phyloP scores from a whole-genome alignment of 2,113 vertebrate genomes.

The Tachysurus vachellii region DNA sequence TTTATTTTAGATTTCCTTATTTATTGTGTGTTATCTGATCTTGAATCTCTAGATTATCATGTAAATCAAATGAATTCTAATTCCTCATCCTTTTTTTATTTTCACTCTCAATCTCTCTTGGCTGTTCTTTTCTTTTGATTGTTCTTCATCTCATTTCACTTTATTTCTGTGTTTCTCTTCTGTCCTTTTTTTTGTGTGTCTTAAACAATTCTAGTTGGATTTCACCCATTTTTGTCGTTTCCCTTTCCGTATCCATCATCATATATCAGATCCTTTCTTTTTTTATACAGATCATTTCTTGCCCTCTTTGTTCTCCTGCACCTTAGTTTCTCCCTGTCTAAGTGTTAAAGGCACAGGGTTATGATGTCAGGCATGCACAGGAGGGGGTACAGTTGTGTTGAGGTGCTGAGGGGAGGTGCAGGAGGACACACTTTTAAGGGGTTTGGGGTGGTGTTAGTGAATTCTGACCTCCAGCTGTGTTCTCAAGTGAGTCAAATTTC shows the following conservation, averaged over 20 bases:
- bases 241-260: neutral
- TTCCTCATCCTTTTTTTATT: neutral
- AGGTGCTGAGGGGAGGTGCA: neutral
- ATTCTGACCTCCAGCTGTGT: conserved; percentile 45
- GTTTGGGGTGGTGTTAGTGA: conserved; percentile 17
- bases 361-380: neutral
- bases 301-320: conserved; percentile 4
- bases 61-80: neutral
- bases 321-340: neutral
- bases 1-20: neutral
- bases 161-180: neutral
- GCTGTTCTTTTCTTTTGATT: neutral
- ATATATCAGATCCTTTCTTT: neutral
- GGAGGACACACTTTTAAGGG: neutral
- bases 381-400: conserved; percentile 9
- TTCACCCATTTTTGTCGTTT: neutral
- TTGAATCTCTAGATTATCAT: neutral
- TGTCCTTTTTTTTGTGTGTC: neutral
- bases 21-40: neutral
- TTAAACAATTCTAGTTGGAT: neutral
- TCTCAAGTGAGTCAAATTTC: conserved; percentile 44
- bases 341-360: conserved; percentile 4
- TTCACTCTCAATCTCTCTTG: conserved; percentile 9
- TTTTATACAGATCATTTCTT: conserved; percentile 17
- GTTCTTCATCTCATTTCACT: neutral